These are phyloP conservation scores for Ginglymostoma cirratum DNA, from an alignment of 2,113 vertebrate genomes.

Conservation along the genomic window DNA sequence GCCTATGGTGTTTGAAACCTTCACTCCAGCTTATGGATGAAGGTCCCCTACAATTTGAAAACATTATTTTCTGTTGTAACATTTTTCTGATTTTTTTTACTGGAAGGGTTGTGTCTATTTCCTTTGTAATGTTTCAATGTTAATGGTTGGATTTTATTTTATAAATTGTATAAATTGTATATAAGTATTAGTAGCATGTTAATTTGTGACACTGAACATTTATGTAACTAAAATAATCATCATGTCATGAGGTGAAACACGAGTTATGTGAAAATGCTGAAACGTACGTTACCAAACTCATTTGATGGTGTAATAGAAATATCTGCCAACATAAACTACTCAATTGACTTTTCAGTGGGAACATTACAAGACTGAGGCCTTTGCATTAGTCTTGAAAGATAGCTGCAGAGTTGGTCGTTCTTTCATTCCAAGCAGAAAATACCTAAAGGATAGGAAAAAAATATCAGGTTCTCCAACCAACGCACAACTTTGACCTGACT, in stretches of 20 bases:
- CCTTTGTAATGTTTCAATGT: not conserved
- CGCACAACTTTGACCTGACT: not conserved
- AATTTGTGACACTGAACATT: not conserved
- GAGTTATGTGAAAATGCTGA: not conserved
- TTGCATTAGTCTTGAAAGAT: conserved; percentile 1
- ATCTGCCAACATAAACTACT: not conserved
- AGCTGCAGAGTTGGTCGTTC: conserved; percentile 4
- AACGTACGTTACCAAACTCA: not conserved
- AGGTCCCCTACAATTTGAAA: not conserved
- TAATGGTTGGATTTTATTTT: not conserved
- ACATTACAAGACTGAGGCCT: not conserved
- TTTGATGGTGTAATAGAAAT: no score
- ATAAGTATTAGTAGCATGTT: not conserved
- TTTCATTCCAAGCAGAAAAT: not conserved
- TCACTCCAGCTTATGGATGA: not conserved
- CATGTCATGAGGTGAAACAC: not conserved
- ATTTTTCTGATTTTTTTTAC: not conserved
- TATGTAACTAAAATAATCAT: not conserved
- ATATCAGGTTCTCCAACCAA: not conserved
- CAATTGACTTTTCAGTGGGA: not conserved
- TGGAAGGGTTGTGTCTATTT: not conserved
- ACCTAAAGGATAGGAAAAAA: not conserved
- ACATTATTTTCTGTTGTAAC: not conserved
- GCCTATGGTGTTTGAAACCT: not conserved
- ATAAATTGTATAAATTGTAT: not conserved